These are phyloP conservation scores for Sturnus vulgaris DNA, from an alignment of 2,113 vertebrate species.

Conservation along the genomic window DNA sequence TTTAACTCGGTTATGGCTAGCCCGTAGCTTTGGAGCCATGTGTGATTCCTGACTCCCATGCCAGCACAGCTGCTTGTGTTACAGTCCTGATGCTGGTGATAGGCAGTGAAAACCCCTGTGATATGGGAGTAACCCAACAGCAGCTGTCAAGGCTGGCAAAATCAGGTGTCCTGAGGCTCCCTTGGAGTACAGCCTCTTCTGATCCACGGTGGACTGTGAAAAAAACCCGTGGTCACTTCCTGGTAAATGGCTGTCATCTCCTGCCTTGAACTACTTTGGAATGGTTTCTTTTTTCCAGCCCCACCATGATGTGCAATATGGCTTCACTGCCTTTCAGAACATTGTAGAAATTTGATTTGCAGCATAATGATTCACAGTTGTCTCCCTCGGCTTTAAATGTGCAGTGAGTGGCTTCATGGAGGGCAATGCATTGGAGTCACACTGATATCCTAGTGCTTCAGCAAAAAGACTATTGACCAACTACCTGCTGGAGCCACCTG, in stretches of 20 bases:
- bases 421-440: not conserved
- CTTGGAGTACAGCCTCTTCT: fast-evolving
- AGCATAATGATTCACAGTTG: not conserved
- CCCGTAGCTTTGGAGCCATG: fast-evolving
- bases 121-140: fast-evolving
- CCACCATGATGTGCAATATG: not conserved
- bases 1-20: not conserved
- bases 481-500: not conserved
- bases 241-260: not conserved
- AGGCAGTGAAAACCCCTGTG: fast-evolving
- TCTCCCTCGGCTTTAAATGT: not conserved
- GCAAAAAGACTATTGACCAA: not conserved
- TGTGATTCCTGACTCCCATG: not conserved
- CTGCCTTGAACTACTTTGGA: not conserved
- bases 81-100: not conserved
- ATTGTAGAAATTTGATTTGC: not conserved
- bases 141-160: not conserved
- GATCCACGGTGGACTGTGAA: fast-evolving
- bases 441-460: not conserved
- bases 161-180: not conserved
- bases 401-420: not conserved
- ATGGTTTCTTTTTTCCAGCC: not conserved
- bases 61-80: fast-evolving
- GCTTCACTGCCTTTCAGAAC: not conserved
- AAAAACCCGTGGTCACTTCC: not conserved